These are phyloP conservation scores for Pangasius macronema DNA, from an alignment of 2,797 vertebrate species.

Conservation along the genomic window DNA sequence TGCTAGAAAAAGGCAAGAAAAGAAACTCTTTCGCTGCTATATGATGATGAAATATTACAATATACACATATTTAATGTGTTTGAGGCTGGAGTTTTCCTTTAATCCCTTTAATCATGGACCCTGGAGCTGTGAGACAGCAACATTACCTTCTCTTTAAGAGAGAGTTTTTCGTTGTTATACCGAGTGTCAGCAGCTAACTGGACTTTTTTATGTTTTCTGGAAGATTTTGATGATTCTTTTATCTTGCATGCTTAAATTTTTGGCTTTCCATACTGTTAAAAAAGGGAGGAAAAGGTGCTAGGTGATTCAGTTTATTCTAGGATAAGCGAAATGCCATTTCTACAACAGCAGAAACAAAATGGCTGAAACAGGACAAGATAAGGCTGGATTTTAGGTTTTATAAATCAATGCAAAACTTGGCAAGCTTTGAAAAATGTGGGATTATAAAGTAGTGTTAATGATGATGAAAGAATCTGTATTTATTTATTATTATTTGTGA, in stretches of 20 bases:
- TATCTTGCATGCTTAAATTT: not conserved
- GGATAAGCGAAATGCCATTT: not conserved
- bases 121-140: not conserved
- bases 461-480: no score
- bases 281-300: not conserved
- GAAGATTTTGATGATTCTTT: not conserved
- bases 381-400: not conserved
- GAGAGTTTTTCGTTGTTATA: no score
- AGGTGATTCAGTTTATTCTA: not conserved
- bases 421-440: no score
- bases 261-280: not conserved
- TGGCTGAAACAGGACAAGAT: not conserved
- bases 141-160: not conserved
- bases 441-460: no score
- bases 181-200: no score
- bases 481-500: no score
- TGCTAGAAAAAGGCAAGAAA: not conserved
- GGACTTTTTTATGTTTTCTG: not conserved
- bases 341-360: not conserved
- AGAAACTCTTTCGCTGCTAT: not conserved
- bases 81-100: not conserved
- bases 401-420: not conserved
- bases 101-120: not conserved
- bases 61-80: not conserved
- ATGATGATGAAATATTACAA: not conserved